Evolutionary conservation across 2,888 invertebrate species (phyloP).

Genomic region (Volucella zonaria): DNA sequence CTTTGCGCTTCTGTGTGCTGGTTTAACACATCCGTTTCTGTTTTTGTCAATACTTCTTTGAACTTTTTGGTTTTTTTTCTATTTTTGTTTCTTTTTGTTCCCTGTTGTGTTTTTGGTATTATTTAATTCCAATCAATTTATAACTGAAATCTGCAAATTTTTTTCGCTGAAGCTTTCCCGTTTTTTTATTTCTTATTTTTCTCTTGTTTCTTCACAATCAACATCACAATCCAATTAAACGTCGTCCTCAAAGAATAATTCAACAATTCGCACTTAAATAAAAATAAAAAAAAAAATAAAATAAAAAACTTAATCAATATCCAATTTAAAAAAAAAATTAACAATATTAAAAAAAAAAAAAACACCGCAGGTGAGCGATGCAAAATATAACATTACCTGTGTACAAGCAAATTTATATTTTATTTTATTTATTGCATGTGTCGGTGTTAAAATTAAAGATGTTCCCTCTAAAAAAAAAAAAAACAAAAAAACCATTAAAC

Average conservation of each 20-base stretch:
- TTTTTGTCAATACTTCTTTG: slow-evolving; percentile 16
- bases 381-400: slow-evolving; percentile 21
- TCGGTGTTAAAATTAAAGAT: slow-evolving; percentile 63
- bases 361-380: slow-evolving; percentile 67
- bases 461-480: not conserved
- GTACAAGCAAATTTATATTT: slow-evolving; percentile 1
- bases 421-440: slow-evolving; percentile 60
- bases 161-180: slow-evolving; percentile 68
- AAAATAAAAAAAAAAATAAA: slow-evolving; percentile 12
- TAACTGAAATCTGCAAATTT: slow-evolving; percentile 56
- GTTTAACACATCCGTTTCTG: slow-evolving; percentile 42
- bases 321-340: slow-evolving; percentile 29
- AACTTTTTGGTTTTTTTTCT: slow-evolving; percentile 14
- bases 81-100: slow-evolving; percentile 15
- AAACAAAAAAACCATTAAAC: not conserved
- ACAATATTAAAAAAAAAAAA: slow-evolving; percentile 45
- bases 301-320: slow-evolving; percentile 21
- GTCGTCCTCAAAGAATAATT: slow-evolving; percentile 56
- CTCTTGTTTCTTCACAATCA: slow-evolving; percentile 54
- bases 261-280: slow-evolving; percentile 48
- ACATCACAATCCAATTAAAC: slow-evolving; percentile 50
- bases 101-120: slow-evolving; percentile 29
- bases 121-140: slow-evolving; percentile 26
- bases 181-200: slow-evolving; percentile 60
- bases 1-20: slow-evolving; percentile 64